Evolutionary conservation across 1,140 invertebrate species (phyloP), one percentile per base, ranked within the genome.

Genomic region (Trichomalopsis sarcophagae): DNA sequence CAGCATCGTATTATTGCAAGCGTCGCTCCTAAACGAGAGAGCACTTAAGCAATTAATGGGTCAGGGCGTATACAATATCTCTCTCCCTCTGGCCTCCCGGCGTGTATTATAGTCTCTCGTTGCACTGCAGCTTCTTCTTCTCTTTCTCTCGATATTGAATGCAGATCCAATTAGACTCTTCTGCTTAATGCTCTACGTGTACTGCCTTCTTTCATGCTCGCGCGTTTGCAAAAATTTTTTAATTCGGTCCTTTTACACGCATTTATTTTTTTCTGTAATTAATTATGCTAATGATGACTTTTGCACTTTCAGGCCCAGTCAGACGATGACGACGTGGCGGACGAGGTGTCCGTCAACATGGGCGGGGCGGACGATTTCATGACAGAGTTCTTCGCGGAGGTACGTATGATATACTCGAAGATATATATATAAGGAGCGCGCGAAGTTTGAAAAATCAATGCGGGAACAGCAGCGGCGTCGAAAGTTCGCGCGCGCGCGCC

Each of bases 301-400:
- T 79, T 30, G 3, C 33, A 36, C 33, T 91, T 93, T 90, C 93
- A 98, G 97, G 97, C 97, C 92, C 97, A 98, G 95, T 98, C 97
- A 94, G 97, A 98, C 93, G 97, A 98, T 92, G 98, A 99, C 93
- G 98, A 99, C 92, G 97, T 97, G 89, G 95, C 97, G 86, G 97
- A 98, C 93, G 97, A 98, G 93, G 97, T 98, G 92, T 96, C 97
- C 92, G 97, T 98, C 94, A 97, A 96, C 91, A 96, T 98, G 91
- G 97, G 98, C 93, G 97, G 96, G 81, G 94, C 95, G 86, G 96
- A 97, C 93, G 97, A 97, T 89, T 98, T 98, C 94, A 99, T 99
- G 98, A 97, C 98, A 92, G 97, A 98, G 93, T 99, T 99, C 95
- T 99, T 99, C 95, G 97, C 97, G 93, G 98, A 99, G 96, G 97